Base-by-base conservation (phyloP, 2,113 vertebrate genomes). In the Shinisaurus crocodilurus region DNA sequence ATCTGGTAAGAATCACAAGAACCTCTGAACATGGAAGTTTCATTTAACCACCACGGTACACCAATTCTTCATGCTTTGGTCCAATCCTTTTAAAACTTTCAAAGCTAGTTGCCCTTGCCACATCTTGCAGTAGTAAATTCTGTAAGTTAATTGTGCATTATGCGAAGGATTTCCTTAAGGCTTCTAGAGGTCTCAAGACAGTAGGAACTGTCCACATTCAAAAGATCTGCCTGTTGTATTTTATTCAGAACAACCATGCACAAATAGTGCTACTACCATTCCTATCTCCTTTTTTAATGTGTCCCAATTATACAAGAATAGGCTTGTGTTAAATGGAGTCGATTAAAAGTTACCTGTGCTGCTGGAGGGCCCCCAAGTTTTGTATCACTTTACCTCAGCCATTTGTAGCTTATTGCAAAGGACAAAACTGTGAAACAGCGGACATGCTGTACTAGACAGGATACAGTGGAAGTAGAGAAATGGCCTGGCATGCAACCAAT, bases 351-450 rank as follows among this genome's bases (percentile, higher is more conserved):
- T 45, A 54, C 65, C 18, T 74, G 0, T 25, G 69, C 86, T 85
- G 90, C 16, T 82, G 16, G 54, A 37, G 40, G 23, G 7, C 3
- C 15, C 10, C 18, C 18, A 16, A 25, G 34, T 60, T 60, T 37
- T 25, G 34, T n/a, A 82, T 85, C 82, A 63, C 75, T 63, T 88
- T 82, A 65, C 27, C 37, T 57, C 29, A 25, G 23, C 81, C 48
- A 32, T 57, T 43, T 70, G 32, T 90, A 37, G 85, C 40, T 88
- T 45, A 23, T 60, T 86, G 40, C 72, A 95, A 90, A 94, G 92
- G 89, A 54, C 92, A 94, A 81, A 82, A 43, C 92, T 90, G 89
- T 93, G 89, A 91, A 95, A 92, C 81, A 18, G 67, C 43, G 77
- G 1, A 18, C 0, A 0, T 40, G 82, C 27, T 89, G 70, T 91